Conservation (phyloP, 2,888 invertebrate species). For the Prosapia bicincta region DNA sequence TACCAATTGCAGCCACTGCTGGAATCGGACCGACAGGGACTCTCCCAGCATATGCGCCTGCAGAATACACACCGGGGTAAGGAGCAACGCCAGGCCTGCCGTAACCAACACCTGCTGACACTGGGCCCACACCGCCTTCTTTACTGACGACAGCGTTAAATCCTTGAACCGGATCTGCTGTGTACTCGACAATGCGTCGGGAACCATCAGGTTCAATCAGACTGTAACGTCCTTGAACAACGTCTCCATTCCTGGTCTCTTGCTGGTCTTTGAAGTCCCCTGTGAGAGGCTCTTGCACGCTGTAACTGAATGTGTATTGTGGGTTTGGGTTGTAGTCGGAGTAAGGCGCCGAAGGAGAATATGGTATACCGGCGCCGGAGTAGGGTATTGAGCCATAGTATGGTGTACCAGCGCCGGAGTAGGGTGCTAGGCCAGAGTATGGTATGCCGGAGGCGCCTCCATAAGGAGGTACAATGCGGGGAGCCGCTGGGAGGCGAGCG, state of each 20-base stretch:
- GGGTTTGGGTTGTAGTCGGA: slow-evolving; percentile 40
- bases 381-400: slow-evolving; percentile 46
- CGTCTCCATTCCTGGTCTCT: slow-evolving; percentile 38
- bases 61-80: slow-evolving; percentile 40
- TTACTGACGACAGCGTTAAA: slow-evolving; percentile 42
- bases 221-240: slow-evolving; percentile 38
- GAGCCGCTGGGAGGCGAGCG: slow-evolving; percentile 31
- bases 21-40: slow-evolving; percentile 4
- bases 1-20: not conserved
- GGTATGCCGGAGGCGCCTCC: not conserved
- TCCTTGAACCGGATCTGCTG: slow-evolving; percentile 48
- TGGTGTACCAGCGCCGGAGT: slow-evolving; percentile 33
- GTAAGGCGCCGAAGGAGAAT: slow-evolving; percentile 40
- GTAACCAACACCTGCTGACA: slow-evolving; percentile 33
- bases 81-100: slow-evolving; percentile 8
- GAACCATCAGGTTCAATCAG: slow-evolving; percentile 64
- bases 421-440: not conserved
- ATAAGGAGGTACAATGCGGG: slow-evolving; percentile 35
- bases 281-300: slow-evolving; percentile 38
- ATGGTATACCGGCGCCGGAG: slow-evolving; percentile 37
- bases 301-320: slow-evolving; percentile 39
- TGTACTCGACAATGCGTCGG: slow-evolving; percentile 61
- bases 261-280: slow-evolving; percentile 39
- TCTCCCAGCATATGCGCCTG: slow-evolving; percentile 3
- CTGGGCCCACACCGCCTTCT: slow-evolving; percentile 34